phyloP scores from a whole-genome alignment of 2,797 vertebrate species.

The Acipenser transmontanus region DNA sequence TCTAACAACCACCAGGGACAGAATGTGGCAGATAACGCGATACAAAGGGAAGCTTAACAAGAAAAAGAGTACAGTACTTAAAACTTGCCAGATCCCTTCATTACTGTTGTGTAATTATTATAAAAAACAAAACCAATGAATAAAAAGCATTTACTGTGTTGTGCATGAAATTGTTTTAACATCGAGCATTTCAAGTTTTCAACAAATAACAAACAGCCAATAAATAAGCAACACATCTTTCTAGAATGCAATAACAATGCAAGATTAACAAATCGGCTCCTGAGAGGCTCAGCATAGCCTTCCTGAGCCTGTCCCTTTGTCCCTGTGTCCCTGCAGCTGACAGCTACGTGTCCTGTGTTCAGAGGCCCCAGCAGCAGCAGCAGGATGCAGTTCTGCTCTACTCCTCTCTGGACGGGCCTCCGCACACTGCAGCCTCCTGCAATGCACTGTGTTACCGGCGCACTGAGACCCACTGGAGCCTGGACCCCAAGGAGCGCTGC shows the following conservation, averaged over 20 bases:
- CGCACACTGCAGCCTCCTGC: conserved; percentile 12
- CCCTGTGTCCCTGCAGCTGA: conserved; percentile 7
- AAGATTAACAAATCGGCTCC: background rate
- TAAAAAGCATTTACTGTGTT: too few relatives aligned
- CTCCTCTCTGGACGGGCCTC: conserved; percentile 5
- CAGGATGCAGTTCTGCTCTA: conserved; percentile 16
- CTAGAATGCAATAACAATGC: background rate
- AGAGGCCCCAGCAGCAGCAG: background rate
- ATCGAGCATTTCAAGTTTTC: too few relatives aligned
- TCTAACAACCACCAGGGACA: too few relatives aligned
- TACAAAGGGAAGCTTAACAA: too few relatives aligned
- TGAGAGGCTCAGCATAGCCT: background rate
- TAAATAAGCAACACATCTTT: too few relatives aligned
- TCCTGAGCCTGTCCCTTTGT: background rate
- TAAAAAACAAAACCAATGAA: too few relatives aligned
- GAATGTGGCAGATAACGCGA: too few relatives aligned
- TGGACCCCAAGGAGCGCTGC: conserved; percentile 11
- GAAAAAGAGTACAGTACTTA: too few relatives aligned
- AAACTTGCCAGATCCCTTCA: too few relatives aligned
- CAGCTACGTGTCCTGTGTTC: conserved; percentile 21
- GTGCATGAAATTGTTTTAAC: too few relatives aligned
- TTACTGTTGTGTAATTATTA: too few relatives aligned
- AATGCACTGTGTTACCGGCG: conserved; percentile 14
- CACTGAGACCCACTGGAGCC: conserved; percentile 13
- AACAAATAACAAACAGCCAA: too few relatives aligned